Conservation (phyloP, 1,140 invertebrate genomes). For the Tetragnatha versicolor region DNA sequence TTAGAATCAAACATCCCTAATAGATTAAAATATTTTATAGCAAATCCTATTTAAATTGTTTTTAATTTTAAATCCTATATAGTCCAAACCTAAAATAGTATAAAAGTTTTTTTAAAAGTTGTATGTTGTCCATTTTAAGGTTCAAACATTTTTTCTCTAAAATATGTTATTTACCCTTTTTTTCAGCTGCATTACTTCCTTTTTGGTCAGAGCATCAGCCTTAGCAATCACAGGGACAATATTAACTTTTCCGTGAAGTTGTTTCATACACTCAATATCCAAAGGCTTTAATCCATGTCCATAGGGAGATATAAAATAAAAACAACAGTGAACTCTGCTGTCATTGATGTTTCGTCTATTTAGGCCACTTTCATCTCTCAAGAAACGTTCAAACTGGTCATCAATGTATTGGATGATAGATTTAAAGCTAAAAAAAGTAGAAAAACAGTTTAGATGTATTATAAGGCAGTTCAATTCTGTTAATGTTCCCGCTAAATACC, state of each 20-base stretch:
- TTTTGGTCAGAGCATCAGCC: conserved; percentile 95
- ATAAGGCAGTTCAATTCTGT: too few relatives aligned
- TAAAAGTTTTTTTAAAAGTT: too few relatives aligned
- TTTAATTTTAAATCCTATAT: too few relatives aligned
- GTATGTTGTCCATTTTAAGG: too few relatives aligned
- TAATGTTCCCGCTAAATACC: too few relatives aligned
- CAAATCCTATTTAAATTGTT: too few relatives aligned
- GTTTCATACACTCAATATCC: conserved; percentile 99
- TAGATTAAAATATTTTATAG: too few relatives aligned
- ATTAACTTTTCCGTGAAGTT: conserved; percentile 94
- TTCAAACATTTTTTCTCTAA: too few relatives aligned
- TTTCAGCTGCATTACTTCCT: conserved; percentile 89
- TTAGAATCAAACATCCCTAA: too few relatives aligned
- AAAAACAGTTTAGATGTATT: too few relatives aligned
- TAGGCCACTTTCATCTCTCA: conserved; percentile 88
- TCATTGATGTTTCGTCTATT: conserved; percentile 91
- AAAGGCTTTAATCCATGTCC: conserved; percentile 94
- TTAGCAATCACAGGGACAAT: conserved; percentile 99
- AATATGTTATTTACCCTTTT: conserved; percentile 74
- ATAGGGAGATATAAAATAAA: conserved; percentile 99
- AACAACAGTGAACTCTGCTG: conserved; percentile 94
- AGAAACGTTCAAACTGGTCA: conserved; percentile 87
- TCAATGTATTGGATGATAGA: conserved; percentile 92
- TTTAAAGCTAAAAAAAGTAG: conserved; percentile 61
- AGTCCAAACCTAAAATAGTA: too few relatives aligned